Percentiles rank a stretch among this genome's conserved stretches.
Conservation (phyloP, 2,113 vertebrate genomes). For the Murina feae region DNA sequence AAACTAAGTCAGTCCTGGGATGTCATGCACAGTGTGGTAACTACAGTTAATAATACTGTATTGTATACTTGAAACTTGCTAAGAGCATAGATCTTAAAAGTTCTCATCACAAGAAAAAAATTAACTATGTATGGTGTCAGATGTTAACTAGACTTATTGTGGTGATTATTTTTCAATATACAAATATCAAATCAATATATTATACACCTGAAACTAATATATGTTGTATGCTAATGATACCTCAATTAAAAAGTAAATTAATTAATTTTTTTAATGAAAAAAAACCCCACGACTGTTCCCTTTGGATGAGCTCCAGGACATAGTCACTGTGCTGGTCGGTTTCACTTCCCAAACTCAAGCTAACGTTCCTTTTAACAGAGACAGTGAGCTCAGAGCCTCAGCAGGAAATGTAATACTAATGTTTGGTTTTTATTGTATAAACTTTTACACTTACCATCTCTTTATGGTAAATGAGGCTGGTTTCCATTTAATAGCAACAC, state of each 20-base stretch:
- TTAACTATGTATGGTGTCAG: not conserved
- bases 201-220: not conserved
- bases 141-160: not conserved
- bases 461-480: not conserved
- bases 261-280: not conserved
- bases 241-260: not conserved
- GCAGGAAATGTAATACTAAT: not conserved
- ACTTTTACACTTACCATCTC: not conserved
- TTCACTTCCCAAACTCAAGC: not conserved
- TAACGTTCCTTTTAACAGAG: not conserved
- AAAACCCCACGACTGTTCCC: not conserved
- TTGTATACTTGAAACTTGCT: not conserved
- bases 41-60: not conserved
- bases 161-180: not conserved
- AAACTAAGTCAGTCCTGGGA: not conserved
- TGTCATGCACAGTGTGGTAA: not conserved
- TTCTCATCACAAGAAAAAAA: not conserved
- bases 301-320: not conserved
- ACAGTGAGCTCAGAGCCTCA: not conserved
- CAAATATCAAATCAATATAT: not conserved
- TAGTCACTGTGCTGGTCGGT: not conserved
- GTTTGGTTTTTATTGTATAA: not conserved
- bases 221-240: not conserved
- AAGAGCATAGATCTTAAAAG: not conserved
- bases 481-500: not conserved